Evolutionary conservation across 53 echinoderm and acorn worm species (phyloP).

Genomic region (Stichopus horrens): DNA sequence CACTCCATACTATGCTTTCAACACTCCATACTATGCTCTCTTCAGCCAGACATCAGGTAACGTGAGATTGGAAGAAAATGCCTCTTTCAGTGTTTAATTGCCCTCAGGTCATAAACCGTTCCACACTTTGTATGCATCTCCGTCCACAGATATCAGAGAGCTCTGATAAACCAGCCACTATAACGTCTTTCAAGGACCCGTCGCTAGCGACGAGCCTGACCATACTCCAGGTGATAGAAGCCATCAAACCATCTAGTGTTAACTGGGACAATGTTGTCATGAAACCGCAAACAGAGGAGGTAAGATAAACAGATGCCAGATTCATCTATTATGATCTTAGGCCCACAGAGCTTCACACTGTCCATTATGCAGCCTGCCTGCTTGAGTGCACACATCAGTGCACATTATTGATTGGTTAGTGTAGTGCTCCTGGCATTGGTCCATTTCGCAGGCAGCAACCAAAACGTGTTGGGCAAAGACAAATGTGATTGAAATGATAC

Average conservation of each 20-base stretch:
- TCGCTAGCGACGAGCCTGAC: slow-evolving; percentile 57
- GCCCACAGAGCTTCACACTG: background rate
- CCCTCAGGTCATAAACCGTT: background rate
- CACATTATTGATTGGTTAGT: too few relatives aligned
- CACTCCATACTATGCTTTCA: too few relatives aligned
- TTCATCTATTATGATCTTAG: background rate
- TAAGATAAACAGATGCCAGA: background rate
- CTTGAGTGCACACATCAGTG: background rate
- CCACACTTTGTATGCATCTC: background rate
- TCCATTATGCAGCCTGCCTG: background rate
- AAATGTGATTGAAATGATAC: too few relatives aligned
- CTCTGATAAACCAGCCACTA: slow-evolving; percentile 55
- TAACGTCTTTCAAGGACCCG: slow-evolving; percentile 73
- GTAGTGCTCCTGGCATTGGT: too few relatives aligned
- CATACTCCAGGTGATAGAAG: slow-evolving; percentile 80
- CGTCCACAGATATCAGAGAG: background rate
- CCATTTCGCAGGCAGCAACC: too few relatives aligned
- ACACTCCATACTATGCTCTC: too few relatives aligned
- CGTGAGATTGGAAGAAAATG: too few relatives aligned
- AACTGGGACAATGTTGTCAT: slow-evolving; percentile 71
- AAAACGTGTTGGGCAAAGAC: too few relatives aligned
- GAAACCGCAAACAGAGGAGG: slow-evolving; percentile 56
- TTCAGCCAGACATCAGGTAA: too few relatives aligned
- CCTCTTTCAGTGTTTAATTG: too few relatives aligned
- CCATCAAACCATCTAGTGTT: slow-evolving; percentile 66